These are phyloP conservation scores for Cephus pygmeus DNA, from an alignment of 2,888 invertebrate species.

Conservation along the genomic window DNA sequence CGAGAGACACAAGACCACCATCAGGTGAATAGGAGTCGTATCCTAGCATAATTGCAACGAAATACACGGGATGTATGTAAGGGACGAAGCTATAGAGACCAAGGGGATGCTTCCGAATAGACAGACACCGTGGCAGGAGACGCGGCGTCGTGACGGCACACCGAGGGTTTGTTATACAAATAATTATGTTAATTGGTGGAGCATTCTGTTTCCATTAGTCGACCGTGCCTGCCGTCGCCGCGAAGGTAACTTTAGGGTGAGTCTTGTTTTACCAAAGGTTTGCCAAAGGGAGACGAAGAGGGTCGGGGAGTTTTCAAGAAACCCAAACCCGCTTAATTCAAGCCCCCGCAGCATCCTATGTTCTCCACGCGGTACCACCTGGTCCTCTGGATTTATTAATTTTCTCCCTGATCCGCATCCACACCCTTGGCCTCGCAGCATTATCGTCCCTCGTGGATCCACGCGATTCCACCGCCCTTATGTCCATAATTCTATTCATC, in stretches of 20 bases:
- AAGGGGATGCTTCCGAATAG: conserved; percentile 3
- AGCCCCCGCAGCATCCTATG: not conserved
- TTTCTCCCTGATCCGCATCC: conserved; percentile 20
- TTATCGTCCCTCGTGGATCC: not conserved
- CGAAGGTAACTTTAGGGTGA: conserved; percentile 23
- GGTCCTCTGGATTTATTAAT: conserved; percentile 27
- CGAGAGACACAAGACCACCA: not conserved
- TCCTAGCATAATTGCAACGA: conserved; percentile 34
- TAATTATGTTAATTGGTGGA: conserved; percentile 44
- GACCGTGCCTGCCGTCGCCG: conserved; percentile 4
- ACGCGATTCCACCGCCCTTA: not conserved
- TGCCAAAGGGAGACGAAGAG: conserved; percentile 23
- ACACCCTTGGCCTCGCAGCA: not conserved
- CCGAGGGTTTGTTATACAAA: conserved; percentile 37
- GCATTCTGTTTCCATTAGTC: conserved; percentile 34
- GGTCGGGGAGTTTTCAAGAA: not conserved
- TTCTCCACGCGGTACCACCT: not conserved
- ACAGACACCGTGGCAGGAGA: not conserved
- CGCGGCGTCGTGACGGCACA: conserved; percentile 5
- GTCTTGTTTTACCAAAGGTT: conserved; percentile 29
- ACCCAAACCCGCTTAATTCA: not conserved
- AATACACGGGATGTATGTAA: conserved; percentile 26
- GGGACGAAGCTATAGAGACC: not conserved
- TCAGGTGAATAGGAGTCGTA: not conserved
- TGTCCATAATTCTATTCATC: not conserved